Percentiles rank a stretch among this genome's conserved stretches.
Evolutionary conservation across 2,888 invertebrate species (phyloP).

Genomic region (Cataglyphis rosenhaueri): DNA sequence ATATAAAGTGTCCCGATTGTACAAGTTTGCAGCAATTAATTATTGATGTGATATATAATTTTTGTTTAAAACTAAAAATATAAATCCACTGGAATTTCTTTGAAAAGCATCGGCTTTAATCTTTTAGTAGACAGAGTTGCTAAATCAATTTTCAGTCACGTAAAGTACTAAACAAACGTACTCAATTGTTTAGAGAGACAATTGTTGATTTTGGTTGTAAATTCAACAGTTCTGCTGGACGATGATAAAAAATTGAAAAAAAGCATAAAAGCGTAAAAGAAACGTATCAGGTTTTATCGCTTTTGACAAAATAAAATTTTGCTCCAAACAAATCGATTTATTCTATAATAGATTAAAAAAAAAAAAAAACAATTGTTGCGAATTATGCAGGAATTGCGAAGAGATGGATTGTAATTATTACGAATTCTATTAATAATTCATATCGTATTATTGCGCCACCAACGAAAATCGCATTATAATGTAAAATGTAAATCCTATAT

Average conservation of each 20-base stretch:
- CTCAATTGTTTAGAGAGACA: neutral
- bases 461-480: neutral
- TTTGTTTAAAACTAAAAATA: neutral
- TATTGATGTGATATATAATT: neutral
- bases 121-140: neutral
- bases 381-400: neutral
- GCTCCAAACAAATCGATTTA: neutral
- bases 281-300: neutral
- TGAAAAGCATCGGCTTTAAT: neutral
- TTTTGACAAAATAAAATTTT: slow-evolving; percentile 1
- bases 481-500: neutral
- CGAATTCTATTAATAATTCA: neutral
- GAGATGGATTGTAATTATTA: neutral
- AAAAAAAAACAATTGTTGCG: neutral
- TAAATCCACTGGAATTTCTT: neutral
- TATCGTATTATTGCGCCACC: neutral
- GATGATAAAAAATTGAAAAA: neutral
- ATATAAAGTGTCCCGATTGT: neutral
- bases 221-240: neutral
- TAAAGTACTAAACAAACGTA: neutral
- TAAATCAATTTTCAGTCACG: neutral
- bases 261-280: neutral
- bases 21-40: neutral
- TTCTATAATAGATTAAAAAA: neutral
- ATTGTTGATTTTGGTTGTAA: slow-evolving; percentile 1